A percentile compares a stretch with the other conserved stretches of the same genome.
Evolutionary conservation across 2,888 invertebrate species (phyloP).

Genomic region (Oscheius onirici): DNA sequence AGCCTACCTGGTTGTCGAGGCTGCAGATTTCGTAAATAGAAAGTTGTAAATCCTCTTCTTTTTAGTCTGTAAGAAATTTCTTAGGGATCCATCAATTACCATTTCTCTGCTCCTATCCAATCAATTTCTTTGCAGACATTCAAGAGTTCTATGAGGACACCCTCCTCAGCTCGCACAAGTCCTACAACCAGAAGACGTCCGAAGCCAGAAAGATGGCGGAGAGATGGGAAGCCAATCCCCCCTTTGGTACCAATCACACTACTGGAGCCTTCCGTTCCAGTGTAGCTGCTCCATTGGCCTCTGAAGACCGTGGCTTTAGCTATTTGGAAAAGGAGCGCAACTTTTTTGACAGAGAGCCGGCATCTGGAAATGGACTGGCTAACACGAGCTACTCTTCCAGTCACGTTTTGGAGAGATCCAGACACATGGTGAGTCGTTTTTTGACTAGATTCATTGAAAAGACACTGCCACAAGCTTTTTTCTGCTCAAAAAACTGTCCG

Average conservation of each 20-base stretch:
- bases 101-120: neutral
- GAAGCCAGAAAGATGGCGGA: slow-evolving; percentile 82
- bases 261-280: neutral
- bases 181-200: slow-evolving; percentile 90
- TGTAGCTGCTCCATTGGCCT: slow-evolving; percentile 28
- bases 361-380: slow-evolving; percentile 23
- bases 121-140: slow-evolving; percentile 80
- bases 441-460: no score
- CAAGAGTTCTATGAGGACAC: slow-evolving; percentile 99
- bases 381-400: slow-evolving; percentile 42
- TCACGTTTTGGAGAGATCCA: slow-evolving; percentile 47
- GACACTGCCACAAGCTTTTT: neutral
- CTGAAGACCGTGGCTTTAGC: slow-evolving; percentile 42
- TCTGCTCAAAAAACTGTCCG: neutral
- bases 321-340: slow-evolving; percentile 43
- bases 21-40: no score
- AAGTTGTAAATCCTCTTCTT: no score
- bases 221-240: slow-evolving; percentile 77
- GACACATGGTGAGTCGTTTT: slow-evolving; percentile 34
- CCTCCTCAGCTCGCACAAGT: slow-evolving; percentile 91
- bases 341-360: no score
- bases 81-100: neutral
- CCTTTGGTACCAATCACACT: slow-evolving; percentile 35
- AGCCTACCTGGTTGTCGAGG: no score
- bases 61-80: no score